phyloP scores from a whole-genome alignment of 1,140 invertebrate species.

The Bombus fervidus region DNA sequence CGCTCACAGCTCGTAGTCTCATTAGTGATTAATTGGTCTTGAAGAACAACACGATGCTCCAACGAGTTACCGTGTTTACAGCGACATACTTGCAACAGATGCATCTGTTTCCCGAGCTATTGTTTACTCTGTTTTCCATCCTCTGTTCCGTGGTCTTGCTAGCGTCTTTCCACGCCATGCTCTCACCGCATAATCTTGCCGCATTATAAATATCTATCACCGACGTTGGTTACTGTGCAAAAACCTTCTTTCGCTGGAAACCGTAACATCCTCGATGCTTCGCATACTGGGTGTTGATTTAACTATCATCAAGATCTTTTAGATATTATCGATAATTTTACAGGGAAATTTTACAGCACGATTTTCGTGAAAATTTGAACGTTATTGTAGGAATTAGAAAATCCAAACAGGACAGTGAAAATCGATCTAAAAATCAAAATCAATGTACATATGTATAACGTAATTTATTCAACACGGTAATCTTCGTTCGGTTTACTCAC shows the following conservation, averaged over 20 bases:
- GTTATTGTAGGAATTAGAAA: too few relatives aligned
- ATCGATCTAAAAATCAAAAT: too few relatives aligned
- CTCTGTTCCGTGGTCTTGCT: neutral
- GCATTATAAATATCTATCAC: conserved; percentile 28
- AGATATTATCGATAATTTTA: neutral
- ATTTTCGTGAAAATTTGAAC: too few relatives aligned
- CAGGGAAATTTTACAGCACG: neutral
- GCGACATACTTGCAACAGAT: neutral
- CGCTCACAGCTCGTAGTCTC: neutral
- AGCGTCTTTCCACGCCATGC: neutral
- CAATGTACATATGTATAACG: too few relatives aligned
- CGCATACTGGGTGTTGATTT: neutral
- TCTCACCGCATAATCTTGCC: conserved; percentile 6
- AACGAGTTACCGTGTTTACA: neutral
- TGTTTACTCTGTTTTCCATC: too few relatives aligned
- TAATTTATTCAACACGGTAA: too few relatives aligned
- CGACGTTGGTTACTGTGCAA: neutral
- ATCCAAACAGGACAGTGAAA: too few relatives aligned
- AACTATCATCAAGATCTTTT: neutral
- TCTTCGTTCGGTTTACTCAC: too few relatives aligned
- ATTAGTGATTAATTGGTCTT: conserved; percentile 10
- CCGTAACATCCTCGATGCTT: neutral
- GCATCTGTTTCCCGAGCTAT: neutral
- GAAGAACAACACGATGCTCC: neutral
- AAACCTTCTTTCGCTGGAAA: neutral